A percentile compares a stretch with the other conserved stretches of the same genome.
phyloP scores from a whole-genome alignment of 2,797 vertebrate genomes.

The Serranus cabrilla region DNA sequence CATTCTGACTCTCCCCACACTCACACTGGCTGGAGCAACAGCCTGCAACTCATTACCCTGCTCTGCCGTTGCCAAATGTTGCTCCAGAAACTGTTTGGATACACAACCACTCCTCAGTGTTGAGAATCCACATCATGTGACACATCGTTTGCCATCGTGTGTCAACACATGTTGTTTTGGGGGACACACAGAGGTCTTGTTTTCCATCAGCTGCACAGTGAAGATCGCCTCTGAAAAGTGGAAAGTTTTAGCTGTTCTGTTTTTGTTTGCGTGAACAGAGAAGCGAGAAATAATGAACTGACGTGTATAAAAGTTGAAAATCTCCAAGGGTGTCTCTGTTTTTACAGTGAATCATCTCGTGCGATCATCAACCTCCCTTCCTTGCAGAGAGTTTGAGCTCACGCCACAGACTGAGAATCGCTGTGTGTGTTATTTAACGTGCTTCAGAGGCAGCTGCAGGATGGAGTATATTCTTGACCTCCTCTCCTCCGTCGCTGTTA shows the following conservation, averaged over 20 bases:
- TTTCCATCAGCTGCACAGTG: constrained; percentile 36
- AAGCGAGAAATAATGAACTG: constrained; percentile 21
- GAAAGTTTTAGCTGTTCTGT: constrained; percentile 26
- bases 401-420: constrained; percentile 25
- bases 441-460: constrained; percentile 60
- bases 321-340: constrained; percentile 56
- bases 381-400: constrained; percentile 22
- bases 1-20: constrained; percentile 58
- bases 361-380: constrained; percentile 38
- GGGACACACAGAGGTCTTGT: constrained; percentile 31
- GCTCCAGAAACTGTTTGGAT: constrained; percentile 45
- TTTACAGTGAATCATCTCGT: constrained; percentile 63
- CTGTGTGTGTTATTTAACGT: constrained; percentile 50
- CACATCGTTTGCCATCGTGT: constrained; percentile 3
- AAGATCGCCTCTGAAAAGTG: constrained; percentile 38
- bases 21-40: constrained; percentile 52
- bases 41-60: constrained; percentile 64
- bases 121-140: constrained; percentile 26
- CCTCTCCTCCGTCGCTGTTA: constrained; percentile 42
- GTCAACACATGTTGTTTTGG: constrained; percentile 25
- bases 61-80: constrained; percentile 62
- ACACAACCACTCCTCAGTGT: constrained; percentile 27
- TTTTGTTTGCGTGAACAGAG: constrained; percentile 35
- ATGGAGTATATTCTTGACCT: constrained; percentile 59
- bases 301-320: constrained; percentile 22